Base-by-base conservation (phyloP, 1,140 invertebrate species). In the Hylaeus anthracinus region DNA sequence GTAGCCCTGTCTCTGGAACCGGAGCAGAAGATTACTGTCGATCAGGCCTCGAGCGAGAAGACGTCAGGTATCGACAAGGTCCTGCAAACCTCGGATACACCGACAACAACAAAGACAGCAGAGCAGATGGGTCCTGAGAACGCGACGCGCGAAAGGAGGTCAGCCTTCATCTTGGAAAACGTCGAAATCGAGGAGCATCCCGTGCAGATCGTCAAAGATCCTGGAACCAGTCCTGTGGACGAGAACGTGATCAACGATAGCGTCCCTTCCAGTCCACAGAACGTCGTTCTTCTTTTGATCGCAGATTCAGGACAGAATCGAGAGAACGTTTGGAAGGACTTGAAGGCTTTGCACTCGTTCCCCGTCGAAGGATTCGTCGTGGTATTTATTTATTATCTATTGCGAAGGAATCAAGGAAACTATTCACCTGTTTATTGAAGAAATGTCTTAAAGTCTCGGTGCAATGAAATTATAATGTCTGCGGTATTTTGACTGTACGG, bases 251-350 rank as follows among this genome's bases (percentile, higher is more conserved):
- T 51, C 3, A 14, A 26, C 2, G 72, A 53, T 5, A 41, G 2
- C 14, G 6, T n/a, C 0, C 10, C 6, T 53, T 41, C 55, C 26
- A 10, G 9, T 37, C 84, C 83, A 0, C 65, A 72, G 61, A 92
- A 90, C 43, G 79, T 90, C 14, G 63, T 92, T 41, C 37, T 91
- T 3, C 53, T 91, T 3, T 41, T 91, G 39, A 72, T 91, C 5
- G 84, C 88, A 10, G 78, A 84, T 2, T 55, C 58, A 1, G 43
- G 26, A 0, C 39, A 76, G 1, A 45, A 76, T 61, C 39, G 45
- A 5, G 37, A 80, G 1, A 26, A 82, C n/a, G n/a, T 74, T 6
- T 87, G 80, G 86, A 73, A 77, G 2, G 60, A 82, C 56, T 80
- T 82, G 37, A 69, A 72, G 45, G 43, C 65, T 10, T 82, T 45